Conservation (phyloP, 2,888 invertebrate genomes). For the Pyrochroa serraticornis region DNA sequence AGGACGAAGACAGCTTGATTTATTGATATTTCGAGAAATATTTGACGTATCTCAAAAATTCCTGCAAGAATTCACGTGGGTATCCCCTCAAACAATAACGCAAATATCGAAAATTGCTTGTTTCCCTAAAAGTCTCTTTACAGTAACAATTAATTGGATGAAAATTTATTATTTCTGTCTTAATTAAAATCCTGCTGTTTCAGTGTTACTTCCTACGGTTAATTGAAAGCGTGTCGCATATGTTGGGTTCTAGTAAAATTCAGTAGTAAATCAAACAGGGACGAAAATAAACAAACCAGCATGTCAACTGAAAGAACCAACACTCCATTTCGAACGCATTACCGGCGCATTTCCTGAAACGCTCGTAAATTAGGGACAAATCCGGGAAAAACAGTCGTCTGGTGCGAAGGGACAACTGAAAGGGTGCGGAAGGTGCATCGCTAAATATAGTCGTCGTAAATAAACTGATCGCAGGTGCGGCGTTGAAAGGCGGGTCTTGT, state of each 20-base stretch:
- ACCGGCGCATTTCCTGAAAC: constrained; percentile 39
- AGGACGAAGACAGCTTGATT: constrained; percentile 17
- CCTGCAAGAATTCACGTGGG: background rate
- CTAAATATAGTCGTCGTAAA: constrained; percentile 46
- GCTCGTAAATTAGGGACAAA: constrained; percentile 41
- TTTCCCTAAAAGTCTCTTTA: no score
- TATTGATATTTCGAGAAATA: constrained; percentile 23
- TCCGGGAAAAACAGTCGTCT: constrained; percentile 34
- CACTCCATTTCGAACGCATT: constrained; percentile 37
- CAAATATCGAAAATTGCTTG: background rate
- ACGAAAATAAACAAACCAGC: constrained; percentile 18
- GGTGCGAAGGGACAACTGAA: constrained; percentile 27
- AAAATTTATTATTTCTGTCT: no score
- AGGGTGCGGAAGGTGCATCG: constrained; percentile 38
- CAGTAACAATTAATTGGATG: no score
- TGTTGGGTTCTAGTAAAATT: no score
- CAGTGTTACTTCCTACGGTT: no score
- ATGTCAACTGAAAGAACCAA: constrained; percentile 17
- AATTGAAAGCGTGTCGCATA: no score
- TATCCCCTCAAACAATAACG: background rate
- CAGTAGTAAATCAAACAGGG: background rate
- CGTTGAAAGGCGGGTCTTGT: constrained; percentile 40
- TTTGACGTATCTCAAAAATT: constrained; percentile 5
- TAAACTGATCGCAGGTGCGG: constrained; percentile 46
- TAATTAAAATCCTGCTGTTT: no score